Evolutionary conservation across 2,888 invertebrate genomes (phyloP), one percentile per base, ranked within the genome.

Genomic region (Amiota minor): DNA sequence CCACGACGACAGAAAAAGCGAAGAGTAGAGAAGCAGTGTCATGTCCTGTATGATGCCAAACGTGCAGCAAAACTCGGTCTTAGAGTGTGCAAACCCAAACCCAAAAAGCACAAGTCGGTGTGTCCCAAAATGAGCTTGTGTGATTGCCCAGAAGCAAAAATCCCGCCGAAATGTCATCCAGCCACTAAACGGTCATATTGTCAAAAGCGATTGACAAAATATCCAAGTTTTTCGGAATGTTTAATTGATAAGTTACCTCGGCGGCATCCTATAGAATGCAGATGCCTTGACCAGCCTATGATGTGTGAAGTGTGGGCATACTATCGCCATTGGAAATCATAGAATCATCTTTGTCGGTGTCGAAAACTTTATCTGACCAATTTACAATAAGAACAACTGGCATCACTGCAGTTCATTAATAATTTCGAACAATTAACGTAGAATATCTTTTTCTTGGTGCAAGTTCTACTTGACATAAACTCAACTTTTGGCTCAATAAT

Each of bases 291-390:
- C 9, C 76, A 64, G 1, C 79, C 80, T 0, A 76, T 79, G 10
- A 83, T 85, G 84, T 83, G 82, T 67, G 55, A 56, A 45, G 76
- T 83, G 1, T 83, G 82, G 82, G 77, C 78, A 68, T 83, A 82
- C 35, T 79, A n/a, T 47, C 80, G 82, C 3, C 77, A 76, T n/a
- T 79, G 70, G 18, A 85, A 82, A 50, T 82, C 76, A 0, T 85
- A 80, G 67, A 6, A 16, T 35, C 35, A 35, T 2, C 35, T 6
- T 35, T 4, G n/a, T n/a, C n/a, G n/a, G n/a, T n/a, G n/a, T n/a
- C n/a, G n/a, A n/a, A n/a, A n/a, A n/a, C n/a, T n/a, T n/a, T n/a
- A n/a, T n/a, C 3, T 1, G 23, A 23, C 3, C 35, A 35, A 35
- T 35, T 4, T 35, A n/a, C n/a, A n/a, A n/a, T n/a, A 35, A 35